A percentile compares a stretch with the other conserved stretches of the same genome.
Conservation (phyloP, 2,797 vertebrate species). For the Sus cebifrons region DNA sequence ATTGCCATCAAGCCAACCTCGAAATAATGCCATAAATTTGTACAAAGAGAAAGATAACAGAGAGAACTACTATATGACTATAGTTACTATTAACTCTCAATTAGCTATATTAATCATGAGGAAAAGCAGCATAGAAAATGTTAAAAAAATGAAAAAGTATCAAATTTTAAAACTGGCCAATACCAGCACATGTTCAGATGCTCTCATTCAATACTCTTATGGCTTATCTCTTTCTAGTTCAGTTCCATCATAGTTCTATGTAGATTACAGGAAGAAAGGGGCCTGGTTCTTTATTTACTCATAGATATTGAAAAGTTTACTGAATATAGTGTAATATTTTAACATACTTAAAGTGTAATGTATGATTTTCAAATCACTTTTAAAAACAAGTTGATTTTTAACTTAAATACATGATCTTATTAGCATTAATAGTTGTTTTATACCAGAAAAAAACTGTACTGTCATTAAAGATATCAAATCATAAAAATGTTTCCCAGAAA, state of each 20-base stretch:
- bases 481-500: slow-evolving; percentile 71
- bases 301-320: slow-evolving; percentile 33
- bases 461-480: slow-evolving; percentile 66
- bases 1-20: slow-evolving; percentile 47
- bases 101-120: slow-evolving; percentile 19
- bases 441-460: slow-evolving; percentile 58
- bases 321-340: background rate
- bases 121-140: slow-evolving; percentile 43
- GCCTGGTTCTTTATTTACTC: slow-evolving; percentile 24
- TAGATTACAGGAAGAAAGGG: slow-evolving; percentile 36
- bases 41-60: slow-evolving; percentile 58
- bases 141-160: slow-evolving; percentile 40
- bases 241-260: background rate
- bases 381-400: slow-evolving; percentile 56
- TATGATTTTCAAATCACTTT: slow-evolving; percentile 52
- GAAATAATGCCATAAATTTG: slow-evolving; percentile 70
- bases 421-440: slow-evolving; percentile 47
- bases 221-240: slow-evolving; percentile 17
- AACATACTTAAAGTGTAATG: slow-evolving; percentile 40
- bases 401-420: slow-evolving; percentile 61
- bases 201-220: slow-evolving; percentile 21
- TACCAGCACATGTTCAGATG: background rate
- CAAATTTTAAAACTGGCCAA: slow-evolving; percentile 35
- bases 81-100: slow-evolving; percentile 40
- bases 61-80: slow-evolving; percentile 25